Evolutionary conservation across 2,888 invertebrate species (phyloP).

Genomic region (Morpho deidamia): DNA sequence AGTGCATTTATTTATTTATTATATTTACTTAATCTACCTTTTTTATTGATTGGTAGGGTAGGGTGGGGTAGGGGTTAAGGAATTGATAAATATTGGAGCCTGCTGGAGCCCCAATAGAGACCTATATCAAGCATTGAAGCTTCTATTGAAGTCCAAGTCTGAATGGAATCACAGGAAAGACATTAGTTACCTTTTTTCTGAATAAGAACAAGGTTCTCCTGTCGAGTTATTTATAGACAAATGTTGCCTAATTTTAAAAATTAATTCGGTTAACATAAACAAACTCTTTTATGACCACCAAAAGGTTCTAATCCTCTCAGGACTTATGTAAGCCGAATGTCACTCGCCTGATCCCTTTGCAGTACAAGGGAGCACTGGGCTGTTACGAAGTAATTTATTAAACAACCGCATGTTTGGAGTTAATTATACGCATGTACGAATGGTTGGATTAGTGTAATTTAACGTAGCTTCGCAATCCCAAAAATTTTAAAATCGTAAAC

Average conservation of each 20-base stretch:
- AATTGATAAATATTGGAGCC: too few species aligned
- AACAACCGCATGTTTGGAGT: conserved; percentile 5
- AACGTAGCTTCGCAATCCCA: not conserved
- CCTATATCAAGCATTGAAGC: too few species aligned
- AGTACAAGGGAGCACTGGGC: not conserved
- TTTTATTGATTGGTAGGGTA: too few species aligned
- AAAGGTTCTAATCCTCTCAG: conserved; percentile 7
- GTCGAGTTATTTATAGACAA: not conserved
- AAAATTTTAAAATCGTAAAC: too few species aligned
- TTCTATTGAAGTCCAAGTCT: too few species aligned
- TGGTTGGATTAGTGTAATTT: conserved; percentile 2
- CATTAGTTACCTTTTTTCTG: too few species aligned
- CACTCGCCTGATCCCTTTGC: conserved; percentile 4
- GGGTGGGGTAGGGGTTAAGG: too few species aligned
- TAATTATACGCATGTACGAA: conserved; percentile 6
- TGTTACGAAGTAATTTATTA: conserved; percentile 7
- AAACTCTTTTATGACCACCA: not conserved
- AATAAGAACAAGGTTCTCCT: too few species aligned
- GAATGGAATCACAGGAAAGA: too few species aligned
- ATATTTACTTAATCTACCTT: too few species aligned
- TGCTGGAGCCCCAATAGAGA: too few species aligned
- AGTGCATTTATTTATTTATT: too few species aligned
- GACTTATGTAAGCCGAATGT: conserved; percentile 7
- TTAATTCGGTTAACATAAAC: not conserved
- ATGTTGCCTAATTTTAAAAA: not conserved